Evolutionary conservation across 1,140 invertebrate genomes (phyloP).

Genomic region (Metaphire vulgaris): DNA sequence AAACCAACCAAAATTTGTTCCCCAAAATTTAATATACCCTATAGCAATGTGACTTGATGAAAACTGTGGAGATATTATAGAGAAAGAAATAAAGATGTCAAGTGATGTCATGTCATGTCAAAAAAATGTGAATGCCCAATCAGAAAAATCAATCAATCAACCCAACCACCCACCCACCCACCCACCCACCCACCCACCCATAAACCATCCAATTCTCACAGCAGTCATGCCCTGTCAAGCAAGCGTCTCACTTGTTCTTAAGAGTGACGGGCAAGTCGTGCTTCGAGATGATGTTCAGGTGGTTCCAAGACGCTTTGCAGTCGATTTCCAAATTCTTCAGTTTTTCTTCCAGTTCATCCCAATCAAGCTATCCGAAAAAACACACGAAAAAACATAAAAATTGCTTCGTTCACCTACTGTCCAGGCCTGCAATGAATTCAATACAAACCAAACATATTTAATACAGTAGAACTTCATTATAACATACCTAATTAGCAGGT

Average conservation of each 20-base stretch:
- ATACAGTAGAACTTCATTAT: neutral
- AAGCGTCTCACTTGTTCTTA: constrained; percentile 65
- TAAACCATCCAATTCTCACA: neutral
- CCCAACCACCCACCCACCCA: too few relatives aligned
- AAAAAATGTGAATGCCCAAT: too few relatives aligned
- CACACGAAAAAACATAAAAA: too few relatives aligned
- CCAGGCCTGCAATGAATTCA: too few relatives aligned
- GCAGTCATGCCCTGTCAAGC: neutral
- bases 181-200: too few relatives aligned
- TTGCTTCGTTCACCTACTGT: too few relatives aligned
- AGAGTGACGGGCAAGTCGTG: constrained; percentile 80
- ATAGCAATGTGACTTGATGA: neutral
- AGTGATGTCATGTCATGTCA: too few relatives aligned
- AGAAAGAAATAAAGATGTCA: too few relatives aligned
- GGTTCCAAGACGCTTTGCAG: constrained; percentile 95
- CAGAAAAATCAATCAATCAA: neutral
- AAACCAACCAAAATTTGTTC: neutral
- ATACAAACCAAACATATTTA: neutral
- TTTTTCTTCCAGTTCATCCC: constrained; percentile 57
- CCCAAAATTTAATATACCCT: neutral
- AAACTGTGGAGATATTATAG: too few relatives aligned
- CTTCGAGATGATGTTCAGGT: constrained; percentile 89
- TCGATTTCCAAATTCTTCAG: constrained; percentile 83
- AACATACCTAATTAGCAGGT: neutral
- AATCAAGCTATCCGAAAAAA: constrained; percentile 49